Evolutionary conservation across 2,888 invertebrate species (phyloP), one percentile per base, ranked within the genome.

Genomic region (Philereme vetulata): DNA sequence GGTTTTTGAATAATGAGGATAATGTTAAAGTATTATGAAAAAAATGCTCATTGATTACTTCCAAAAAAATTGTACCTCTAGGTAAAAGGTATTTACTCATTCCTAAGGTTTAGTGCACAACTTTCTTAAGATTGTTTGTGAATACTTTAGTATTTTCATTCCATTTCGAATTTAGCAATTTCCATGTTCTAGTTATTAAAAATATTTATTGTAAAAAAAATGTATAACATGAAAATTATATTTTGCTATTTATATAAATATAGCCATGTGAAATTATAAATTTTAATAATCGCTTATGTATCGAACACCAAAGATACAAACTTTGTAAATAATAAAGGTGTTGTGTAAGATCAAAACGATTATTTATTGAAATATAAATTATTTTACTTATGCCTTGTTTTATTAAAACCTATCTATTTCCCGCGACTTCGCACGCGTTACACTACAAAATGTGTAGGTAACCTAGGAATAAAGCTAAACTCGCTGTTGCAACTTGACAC

Each of bases 251-350:
- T 35, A 35, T 35, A 6, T 35, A 38, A 3, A 4, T 38, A 38
- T 38, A 38, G 4, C 38, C 38, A 38, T 6, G 4, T 38, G 42
- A n/a, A 7, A 10, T 44, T 10, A 44, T 21, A 6, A 7, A 46
- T 46, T 46, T 33, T 34, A 47, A n/a, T 40, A 5, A 5, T 42
- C 6, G 9, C 33, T 4, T 49, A 62, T 67, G 68, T 70, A 66
- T 71, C 66, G 54, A 55, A 54, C 60, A 68, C 71, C 71, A 72
- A 72, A 71, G 73, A 68, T 70, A 70, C 68, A 67, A 58, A 54
- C 36, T 42, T 55, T 68, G 48, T 65, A 52, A 43, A 53, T 51
- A 59, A 60, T 36, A 45, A 48, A 38, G 60, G 40, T 60, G 42
- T 52, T 34, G 44, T 49, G 53, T 56, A 60, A 60, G 60, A 43